Percentiles rank a stretch among this genome's conserved stretches.
Conservation (phyloP, 2,888 invertebrate genomes). For the Oscheius sp. region DNA sequence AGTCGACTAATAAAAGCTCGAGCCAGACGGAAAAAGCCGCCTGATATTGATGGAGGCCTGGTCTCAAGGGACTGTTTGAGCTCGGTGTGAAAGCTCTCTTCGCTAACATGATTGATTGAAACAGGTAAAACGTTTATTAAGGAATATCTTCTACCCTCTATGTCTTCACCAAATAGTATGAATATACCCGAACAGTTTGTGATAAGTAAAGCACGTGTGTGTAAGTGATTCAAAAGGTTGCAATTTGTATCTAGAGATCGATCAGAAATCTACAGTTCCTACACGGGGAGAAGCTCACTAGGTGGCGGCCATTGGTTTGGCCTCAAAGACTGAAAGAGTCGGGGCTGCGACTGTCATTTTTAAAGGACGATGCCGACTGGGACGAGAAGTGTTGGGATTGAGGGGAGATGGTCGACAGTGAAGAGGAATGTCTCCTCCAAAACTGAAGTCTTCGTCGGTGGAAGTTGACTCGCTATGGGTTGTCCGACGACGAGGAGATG, state of each 20-base stretch:
- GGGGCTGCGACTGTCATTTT: conserved; percentile 44
- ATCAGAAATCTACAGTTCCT: background rate
- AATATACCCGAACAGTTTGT: background rate
- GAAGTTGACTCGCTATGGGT: conserved; percentile 15
- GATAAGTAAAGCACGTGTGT: conserved; percentile 4
- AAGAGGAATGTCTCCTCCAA: background rate
- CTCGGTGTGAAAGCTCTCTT: too few species aligned
- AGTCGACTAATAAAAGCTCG: too few species aligned
- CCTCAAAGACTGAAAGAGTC: conserved; percentile 52
- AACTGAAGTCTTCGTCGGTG: conserved; percentile 17
- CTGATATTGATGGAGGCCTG: too few species aligned
- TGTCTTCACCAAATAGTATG: background rate
- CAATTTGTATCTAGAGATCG: background rate
- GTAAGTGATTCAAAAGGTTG: background rate
- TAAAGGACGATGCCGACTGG: conserved; percentile 52
- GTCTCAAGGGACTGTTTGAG: too few species aligned
- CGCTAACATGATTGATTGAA: too few species aligned
- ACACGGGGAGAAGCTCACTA: background rate
- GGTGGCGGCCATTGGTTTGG: conserved; percentile 31
- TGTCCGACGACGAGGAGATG: conserved; percentile 19
- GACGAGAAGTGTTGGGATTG: conserved; percentile 17
- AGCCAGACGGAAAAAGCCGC: too few species aligned
- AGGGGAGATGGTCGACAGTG: conserved; percentile 9
- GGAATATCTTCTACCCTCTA: background rate
- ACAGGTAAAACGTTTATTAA: background rate